phyloP scores from a whole-genome alignment of 2,888 invertebrate genomes.

The Lycocerus yunnanus region DNA sequence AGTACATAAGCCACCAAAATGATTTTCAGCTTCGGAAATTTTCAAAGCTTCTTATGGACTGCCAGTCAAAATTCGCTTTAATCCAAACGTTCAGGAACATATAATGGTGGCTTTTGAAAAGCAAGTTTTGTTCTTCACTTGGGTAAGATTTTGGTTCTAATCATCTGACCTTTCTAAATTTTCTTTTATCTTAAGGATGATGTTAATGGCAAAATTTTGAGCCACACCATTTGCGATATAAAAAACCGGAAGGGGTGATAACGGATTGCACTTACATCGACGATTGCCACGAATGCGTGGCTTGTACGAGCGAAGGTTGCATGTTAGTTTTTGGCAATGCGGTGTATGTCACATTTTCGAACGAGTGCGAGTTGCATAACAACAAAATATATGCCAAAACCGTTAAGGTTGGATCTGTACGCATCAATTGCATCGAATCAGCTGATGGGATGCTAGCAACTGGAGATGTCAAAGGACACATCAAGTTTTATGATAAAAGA shows the following conservation, averaged over 20 bases:
- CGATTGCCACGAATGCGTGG: constrained; percentile 58
- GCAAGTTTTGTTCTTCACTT: constrained; percentile 50
- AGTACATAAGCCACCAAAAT: neutral
- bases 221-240: constrained; percentile 48
- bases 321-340: constrained; percentile 60
- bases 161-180: neutral
- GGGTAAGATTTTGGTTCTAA: constrained; percentile 43
- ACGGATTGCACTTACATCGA: constrained; percentile 61
- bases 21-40: constrained; percentile 8
- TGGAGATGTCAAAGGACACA: constrained; percentile 59
- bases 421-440: constrained; percentile 58
- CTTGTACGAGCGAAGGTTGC: constrained; percentile 58
- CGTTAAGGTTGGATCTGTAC: constrained; percentile 54
- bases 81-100: constrained; percentile 51
- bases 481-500: constrained; percentile 63
- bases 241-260: constrained; percentile 54
- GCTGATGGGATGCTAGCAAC: constrained; percentile 60
- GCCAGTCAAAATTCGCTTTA: constrained; percentile 49
- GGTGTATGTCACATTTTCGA: constrained; percentile 52
- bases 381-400: constrained; percentile 58
- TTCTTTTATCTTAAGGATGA: constrained; percentile 20
- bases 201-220: constrained; percentile 27
- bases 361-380: constrained; percentile 46
- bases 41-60: constrained; percentile 36
- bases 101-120: constrained; percentile 54